Conservation (phyloP, 2,113 vertebrate species). For the Oncorhynchus nerka region DNA sequence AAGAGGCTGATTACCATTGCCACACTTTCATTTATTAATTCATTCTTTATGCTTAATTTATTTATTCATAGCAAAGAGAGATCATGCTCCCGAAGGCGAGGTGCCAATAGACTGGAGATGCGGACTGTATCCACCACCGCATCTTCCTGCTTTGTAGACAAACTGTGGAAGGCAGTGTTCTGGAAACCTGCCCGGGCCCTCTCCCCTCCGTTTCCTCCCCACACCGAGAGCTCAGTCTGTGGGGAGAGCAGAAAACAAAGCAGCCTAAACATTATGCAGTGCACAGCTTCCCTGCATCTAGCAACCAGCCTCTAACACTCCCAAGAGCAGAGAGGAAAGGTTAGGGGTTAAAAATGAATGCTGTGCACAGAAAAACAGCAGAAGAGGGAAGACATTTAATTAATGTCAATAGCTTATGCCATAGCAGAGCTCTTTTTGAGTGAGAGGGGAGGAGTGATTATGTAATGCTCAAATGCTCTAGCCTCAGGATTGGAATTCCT, state of each 20-base stretch:
- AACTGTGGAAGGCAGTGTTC: conserved; percentile 6
- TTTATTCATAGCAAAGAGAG: background rate
- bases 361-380: conserved; percentile 25
- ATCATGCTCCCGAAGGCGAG: background rate
- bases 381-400: conserved; percentile 27
- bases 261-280: background rate
- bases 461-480: conserved; percentile 40
- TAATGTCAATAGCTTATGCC: conserved; percentile 15
- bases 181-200: conserved; percentile 12
- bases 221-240: background rate
- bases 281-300: background rate
- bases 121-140: conserved; percentile 2
- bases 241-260: background rate
- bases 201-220: background rate
- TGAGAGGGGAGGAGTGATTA: conserved; percentile 38
- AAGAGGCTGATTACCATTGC: conserved; percentile 9
- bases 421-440: conserved; percentile 31
- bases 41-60: background rate
- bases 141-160: conserved; percentile 8
- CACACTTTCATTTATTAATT: conserved; percentile 11
- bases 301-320: conserved; percentile 3
- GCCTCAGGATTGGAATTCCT: conserved; percentile 44
- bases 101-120: background rate
- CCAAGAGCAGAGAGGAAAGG: conserved; percentile 8
- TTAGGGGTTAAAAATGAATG: conserved; percentile 31